Conservation (phyloP, 2,888 invertebrate species). For the Choreutis nemorana region DNA sequence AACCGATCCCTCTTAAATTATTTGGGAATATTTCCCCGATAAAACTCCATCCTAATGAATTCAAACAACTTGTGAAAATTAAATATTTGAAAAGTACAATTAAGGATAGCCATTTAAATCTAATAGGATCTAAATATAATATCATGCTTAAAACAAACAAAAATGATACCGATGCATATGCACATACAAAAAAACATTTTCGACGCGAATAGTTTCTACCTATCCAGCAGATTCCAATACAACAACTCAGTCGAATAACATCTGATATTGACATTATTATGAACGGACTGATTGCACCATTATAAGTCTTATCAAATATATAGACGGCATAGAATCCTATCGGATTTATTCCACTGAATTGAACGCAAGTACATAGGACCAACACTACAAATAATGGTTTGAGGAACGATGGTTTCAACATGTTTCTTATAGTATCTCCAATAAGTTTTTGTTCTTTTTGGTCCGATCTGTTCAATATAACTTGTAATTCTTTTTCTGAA, state of each 20-base stretch:
- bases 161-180: conserved; percentile 16
- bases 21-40: conserved; percentile 31
- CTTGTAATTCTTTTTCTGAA: conserved; percentile 23
- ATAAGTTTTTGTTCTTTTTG: conserved; percentile 12
- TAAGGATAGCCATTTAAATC: conserved; percentile 21
- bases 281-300: conserved; percentile 21
- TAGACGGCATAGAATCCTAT: conserved; percentile 28
- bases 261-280: conserved; percentile 27
- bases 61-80: conserved; percentile 18
- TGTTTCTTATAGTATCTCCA: conserved; percentile 15
- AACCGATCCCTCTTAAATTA: conserved; percentile 29
- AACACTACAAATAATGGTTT: conserved; percentile 16
- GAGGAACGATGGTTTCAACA: conserved; percentile 23
- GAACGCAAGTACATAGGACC: conserved; percentile 21
- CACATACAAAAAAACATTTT: conserved; percentile 17
- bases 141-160: conserved; percentile 19
- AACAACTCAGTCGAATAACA: conserved; percentile 17
- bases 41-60: conserved; percentile 28
- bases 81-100: conserved; percentile 22
- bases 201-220: conserved; percentile 23
- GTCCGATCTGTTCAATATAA: conserved; percentile 19
- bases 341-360: conserved; percentile 29
- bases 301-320: conserved; percentile 25
- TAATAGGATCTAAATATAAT: conserved; percentile 17
- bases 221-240: conserved; percentile 17